Base-by-base conservation (phyloP, 2,888 invertebrate species). In the Nomada ferruginata region DNA sequence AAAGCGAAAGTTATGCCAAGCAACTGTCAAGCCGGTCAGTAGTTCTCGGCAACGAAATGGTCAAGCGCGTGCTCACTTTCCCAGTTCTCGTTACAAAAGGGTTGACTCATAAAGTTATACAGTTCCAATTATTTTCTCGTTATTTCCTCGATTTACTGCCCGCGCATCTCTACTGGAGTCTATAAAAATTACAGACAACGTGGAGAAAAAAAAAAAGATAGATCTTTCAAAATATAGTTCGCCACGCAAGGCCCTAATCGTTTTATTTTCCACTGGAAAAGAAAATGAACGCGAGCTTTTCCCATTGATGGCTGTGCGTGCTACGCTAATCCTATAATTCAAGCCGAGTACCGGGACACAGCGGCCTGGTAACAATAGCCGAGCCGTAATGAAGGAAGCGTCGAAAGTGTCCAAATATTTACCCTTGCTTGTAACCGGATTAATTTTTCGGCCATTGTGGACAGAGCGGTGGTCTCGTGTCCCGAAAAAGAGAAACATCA, bases 341-440 rank as follows among this genome's bases (percentile, higher is more conserved):
- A 50, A 15, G 13, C 23, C 47, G 57, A 47, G 2, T n/a, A 36
- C 10, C 29, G 36, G 20, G n/a, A 57, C 29, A 44, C 3, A 20
- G 44, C 36, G 36, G 7, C 7, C 36, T 7, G 57, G 15, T 15
- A 64, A 70, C 71, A 82, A 82, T 78, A 55, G 47, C 13, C 10
- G 64, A 15, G 9, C 60, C 29, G 53, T 69, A 78, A 64, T 66
- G 66, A 74, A 73, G 47, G 47, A 57, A 29, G 50, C 44, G 29
- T 36, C 36, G 68, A 42, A 70, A 79, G 59, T 61, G 70, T 71
- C 76, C 66, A 84, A 84, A 82, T 82, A 85, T 85, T 85, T 80
- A 83, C 85, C 71, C 23, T 50, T n/a, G 11, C 57, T 36, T 47
- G 44, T 77, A 83, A 83, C 66, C 71, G 77, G 82, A 82, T 86